These are phyloP conservation scores for Drosophila rhopaloa DNA, from an alignment of 1,140 invertebrate species.

Conservation along the genomic window DNA sequence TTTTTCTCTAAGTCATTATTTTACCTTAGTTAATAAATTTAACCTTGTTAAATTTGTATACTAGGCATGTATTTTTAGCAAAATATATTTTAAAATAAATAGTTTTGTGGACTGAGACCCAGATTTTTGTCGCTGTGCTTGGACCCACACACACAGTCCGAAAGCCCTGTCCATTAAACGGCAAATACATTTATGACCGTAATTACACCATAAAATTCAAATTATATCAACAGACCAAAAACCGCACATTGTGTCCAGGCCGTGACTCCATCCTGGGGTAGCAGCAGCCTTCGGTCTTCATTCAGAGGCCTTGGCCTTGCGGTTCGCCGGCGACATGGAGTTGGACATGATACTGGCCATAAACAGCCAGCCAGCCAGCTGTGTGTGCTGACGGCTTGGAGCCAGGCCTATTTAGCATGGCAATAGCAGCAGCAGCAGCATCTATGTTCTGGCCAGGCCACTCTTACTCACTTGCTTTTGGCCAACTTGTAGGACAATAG, in stretches of 20 bases:
- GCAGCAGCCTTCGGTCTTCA: constrained; percentile 16
- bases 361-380: constrained; percentile 36
- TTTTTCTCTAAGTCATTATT: too few relatives aligned
- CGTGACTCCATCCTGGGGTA: constrained; percentile 60
- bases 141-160: constrained; percentile 22
- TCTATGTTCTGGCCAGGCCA: constrained; percentile 35
- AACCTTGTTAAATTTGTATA: too few relatives aligned
- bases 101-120: fast-evolving
- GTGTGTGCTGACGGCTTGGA: constrained; percentile 26
- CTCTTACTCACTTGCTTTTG: constrained; percentile 56
- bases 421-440: constrained; percentile 7
- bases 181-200: constrained; percentile 83
- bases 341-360: constrained; percentile 53
- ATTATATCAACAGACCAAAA: constrained; percentile 81
- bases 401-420: constrained; percentile 46
- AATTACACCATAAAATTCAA: constrained; percentile 84
- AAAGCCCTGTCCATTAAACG: constrained; percentile 63
- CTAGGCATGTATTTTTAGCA: too few relatives aligned
- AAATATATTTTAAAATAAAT: too few relatives aligned
- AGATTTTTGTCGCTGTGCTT: constrained; percentile 16
- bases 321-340: constrained; percentile 50
- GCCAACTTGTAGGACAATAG: constrained; percentile 78
- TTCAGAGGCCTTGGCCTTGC: constrained; percentile 52
- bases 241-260: constrained; percentile 67
- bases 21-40: too few relatives aligned